Base-by-base conservation (phyloP, 64 coral and sea anemone genomes). In the Montipora capricornis region DNA sequence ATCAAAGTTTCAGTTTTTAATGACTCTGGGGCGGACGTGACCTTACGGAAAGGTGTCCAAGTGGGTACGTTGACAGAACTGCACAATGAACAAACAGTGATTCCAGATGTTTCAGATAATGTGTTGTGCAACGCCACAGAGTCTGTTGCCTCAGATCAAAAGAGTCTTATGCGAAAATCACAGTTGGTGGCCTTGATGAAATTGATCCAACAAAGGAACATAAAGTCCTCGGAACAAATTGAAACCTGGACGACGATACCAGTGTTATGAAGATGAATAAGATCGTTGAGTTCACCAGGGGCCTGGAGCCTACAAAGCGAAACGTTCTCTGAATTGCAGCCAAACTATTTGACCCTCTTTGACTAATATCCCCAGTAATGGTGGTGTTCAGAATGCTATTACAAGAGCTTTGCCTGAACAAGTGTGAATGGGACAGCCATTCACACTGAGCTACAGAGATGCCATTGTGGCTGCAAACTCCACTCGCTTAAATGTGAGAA, bases 121-220 rank as follows among this genome's bases (percentile, higher is more conserved):
- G 53, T 57, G 53, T 57, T 57, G 53, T 57, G 11, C 53, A 11
- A 57, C 53, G 53, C 53, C 53, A 57, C 53, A 4, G 53, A 57
- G 53, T 57, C 53, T 57, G 11, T 57, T 57, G 0, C 37, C 22
- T 44, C 22, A 77, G 55, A 85, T 2, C 17, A 76, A 61, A 17
- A 13, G 20, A 91, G 15, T 86, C 93, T 20, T 95, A 80, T 59
- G 93, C 81, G n/a, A 95, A 95, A 80, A 70, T 87, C 14, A 80
- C 94, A 0, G 83, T 95, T 67, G 89, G 89, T 48, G 82, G 88
- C 57, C 53, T 95, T 5, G 76, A 95, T 0, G 90, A 92, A 76
- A 78, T 92, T 68, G 89, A 92, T 64, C 80, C 89, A 8, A 88
- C 89, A 74, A 71, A 82, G 46, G 75, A 80, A 52, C 83, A 95